Evolutionary conservation across 2,113 vertebrate genomes (phyloP).

Genomic region (Pimephales promelas): DNA sequence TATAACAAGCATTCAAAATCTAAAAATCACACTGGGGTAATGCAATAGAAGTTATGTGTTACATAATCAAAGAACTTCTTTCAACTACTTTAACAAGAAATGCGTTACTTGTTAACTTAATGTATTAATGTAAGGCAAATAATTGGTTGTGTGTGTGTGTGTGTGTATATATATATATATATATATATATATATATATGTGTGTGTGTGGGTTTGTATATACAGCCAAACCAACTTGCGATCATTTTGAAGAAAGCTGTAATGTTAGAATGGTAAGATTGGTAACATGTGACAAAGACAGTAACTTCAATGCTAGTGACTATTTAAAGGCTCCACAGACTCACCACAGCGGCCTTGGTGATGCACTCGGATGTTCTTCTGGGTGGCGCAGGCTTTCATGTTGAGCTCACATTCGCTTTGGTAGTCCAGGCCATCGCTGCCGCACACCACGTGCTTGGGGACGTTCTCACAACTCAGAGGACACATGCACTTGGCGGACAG

Average conservation of each 20-base stretch:
- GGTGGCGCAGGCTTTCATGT: constrained; percentile 84
- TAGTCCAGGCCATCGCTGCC: constrained; percentile 93
- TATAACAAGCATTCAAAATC: constrained; percentile 20
- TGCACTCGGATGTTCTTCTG: constrained; percentile 89
- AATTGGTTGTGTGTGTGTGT: too few species aligned
- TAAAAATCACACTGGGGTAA: neutral
- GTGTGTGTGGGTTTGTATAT: neutral
- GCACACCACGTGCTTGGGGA: constrained; percentile 77
- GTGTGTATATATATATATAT: too few species aligned
- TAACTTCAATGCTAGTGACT: neutral
- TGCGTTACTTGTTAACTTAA: neutral
- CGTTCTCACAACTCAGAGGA: constrained; percentile 77
- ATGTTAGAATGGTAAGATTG: neutral
- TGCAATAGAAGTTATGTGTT: neutral
- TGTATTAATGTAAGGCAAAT: neutral
- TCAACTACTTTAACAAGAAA: neutral
- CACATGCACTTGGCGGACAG: constrained; percentile 87
- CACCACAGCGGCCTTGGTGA: constrained; percentile 86
- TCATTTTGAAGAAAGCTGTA: neutral
- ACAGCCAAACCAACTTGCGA: neutral
- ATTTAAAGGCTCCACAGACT: constrained; percentile 60
- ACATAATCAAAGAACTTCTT: neutral
- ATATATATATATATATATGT: neutral
- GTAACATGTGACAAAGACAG: neutral
- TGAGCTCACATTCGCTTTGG: constrained; percentile 84